A percentile compares a stretch with the other conserved stretches of the same genome.
Evolutionary conservation across 2,113 vertebrate genomes (phyloP).

Genomic region (Tautogolabrus adspersus): DNA sequence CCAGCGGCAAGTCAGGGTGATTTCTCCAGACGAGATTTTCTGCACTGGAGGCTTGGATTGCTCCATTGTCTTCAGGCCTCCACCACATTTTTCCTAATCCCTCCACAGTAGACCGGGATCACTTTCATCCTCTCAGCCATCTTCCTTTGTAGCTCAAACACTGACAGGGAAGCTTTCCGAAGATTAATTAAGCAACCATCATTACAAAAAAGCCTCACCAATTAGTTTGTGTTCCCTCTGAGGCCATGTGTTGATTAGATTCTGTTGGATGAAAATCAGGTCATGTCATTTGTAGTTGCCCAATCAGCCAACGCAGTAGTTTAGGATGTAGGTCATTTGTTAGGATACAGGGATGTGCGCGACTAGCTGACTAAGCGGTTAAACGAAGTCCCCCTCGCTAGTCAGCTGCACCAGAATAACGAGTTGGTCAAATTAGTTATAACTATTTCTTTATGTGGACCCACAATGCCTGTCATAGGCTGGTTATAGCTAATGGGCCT

Average conservation of each 20-base stretch:
- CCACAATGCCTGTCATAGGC: no score
- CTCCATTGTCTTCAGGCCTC: constrained; percentile 44
- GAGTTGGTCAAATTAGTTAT: no score
- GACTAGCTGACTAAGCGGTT: no score
- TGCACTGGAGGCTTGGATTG: constrained; percentile 42
- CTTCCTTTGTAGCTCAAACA: constrained; percentile 52
- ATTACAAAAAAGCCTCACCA: constrained; percentile 65
- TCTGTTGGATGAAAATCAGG: constrained; percentile 65
- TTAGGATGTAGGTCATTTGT: constrained; percentile 38
- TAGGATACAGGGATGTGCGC: neutral
- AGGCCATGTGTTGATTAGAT: constrained; percentile 64
- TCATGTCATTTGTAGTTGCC: constrained; percentile 63
- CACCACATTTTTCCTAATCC: constrained; percentile 67
- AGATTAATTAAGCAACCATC: constrained; percentile 70
- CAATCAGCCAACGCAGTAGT: constrained; percentile 33
- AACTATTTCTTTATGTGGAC: no score
- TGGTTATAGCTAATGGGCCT: no score
- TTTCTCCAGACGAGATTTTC: constrained; percentile 59
- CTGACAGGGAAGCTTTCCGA: constrained; percentile 33
- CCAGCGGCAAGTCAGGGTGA: constrained; percentile 22
- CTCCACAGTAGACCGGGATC: constrained; percentile 42
- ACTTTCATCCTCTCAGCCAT: constrained; percentile 68
- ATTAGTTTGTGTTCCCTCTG: constrained; percentile 69
- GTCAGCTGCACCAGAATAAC: no score
- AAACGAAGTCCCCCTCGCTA: no score